Base-by-base conservation (phyloP, 2,113 vertebrate species). In the Psilopsiagon aymara region DNA sequence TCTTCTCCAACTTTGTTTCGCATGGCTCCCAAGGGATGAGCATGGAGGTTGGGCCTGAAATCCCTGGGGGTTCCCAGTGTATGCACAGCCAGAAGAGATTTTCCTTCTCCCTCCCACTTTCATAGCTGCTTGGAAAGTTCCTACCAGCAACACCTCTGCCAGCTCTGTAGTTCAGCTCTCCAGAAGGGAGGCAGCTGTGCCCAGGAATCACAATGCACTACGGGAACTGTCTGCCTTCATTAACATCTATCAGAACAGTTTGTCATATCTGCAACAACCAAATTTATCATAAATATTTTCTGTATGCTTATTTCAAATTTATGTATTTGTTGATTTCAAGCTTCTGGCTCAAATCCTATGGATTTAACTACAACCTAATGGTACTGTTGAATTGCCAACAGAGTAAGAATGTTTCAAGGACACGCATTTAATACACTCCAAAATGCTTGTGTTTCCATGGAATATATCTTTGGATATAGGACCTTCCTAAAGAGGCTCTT, bases 131-230 rank as follows among this genome's bases (percentile, higher is more conserved):
- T 19, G 33, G 64, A 60, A 69, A 78, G 66, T 3, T 79, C 62
- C 66, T 44, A 73, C 1, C 67, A 85, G 57, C 78, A 71, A 49
- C 5, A 41, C 3, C n/a, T 27, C 28, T 2, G 3, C 77, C 78
- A 93, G 59, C 63, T 47, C 35, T 0, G 13, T 0, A 82, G 82
- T 55, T 71, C 85, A 52, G 35, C 60, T 47, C 60, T 57, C 37
- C 78, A 85, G 37, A 71, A 27, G 0, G 3, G 49, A 55, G 31
- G 25, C 18, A 35, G 35, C 28, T 11, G 43, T 23, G 84, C 59
- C 27, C 43, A 88, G 79, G 18, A 25, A 82, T 31, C 0, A 0
- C 8, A 23, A 44, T 2, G 1, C 5, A 52, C 83, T 35, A 7
- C 1, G 1, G 43, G 66, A 76, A 79, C 24, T 35, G 44, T 13